phyloP scores from a whole-genome alignment of 1,140 invertebrate genomes.

The Diuraphis noxia region DNA sequence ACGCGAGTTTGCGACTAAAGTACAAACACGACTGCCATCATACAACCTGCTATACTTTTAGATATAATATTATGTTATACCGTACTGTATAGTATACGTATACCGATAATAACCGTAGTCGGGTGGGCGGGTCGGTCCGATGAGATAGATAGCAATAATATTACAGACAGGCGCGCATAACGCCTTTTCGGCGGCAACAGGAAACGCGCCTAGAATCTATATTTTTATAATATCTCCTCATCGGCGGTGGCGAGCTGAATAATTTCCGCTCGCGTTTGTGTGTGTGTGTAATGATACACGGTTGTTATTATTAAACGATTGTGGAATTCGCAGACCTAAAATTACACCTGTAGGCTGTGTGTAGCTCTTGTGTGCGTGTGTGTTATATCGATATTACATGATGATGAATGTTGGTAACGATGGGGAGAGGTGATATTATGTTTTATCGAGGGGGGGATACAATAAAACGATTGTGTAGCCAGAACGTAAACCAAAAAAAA shows the following conservation, averaged over 20 bases:
- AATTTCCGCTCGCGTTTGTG: not conserved
- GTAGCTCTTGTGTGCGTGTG: too few species aligned
- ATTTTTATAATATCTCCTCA: conserved; percentile 3
- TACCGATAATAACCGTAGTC: not conserved
- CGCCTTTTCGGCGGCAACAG: not conserved
- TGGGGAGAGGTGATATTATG: not conserved
- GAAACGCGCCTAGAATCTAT: not conserved
- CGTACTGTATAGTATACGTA: not conserved
- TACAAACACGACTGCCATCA: not conserved
- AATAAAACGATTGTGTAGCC: conserved; percentile 12
- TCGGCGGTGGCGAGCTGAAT: not conserved
- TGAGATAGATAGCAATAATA: not conserved
- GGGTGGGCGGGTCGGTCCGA: not conserved
- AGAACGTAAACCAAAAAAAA: not conserved
- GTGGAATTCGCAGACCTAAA: conserved; percentile 25
- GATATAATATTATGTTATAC: not conserved
- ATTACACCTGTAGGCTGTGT: conserved; percentile 1
- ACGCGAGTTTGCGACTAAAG: not conserved
- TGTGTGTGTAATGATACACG: not conserved
- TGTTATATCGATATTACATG: not conserved
- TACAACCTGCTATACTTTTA: not conserved
- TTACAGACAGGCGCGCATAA: not conserved
- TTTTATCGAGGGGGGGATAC: not conserved
- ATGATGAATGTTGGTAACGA: not conserved
- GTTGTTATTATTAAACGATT: conserved; percentile 21